Percentiles rank a stretch among this genome's conserved stretches.
Conservation (phyloP, 2,888 invertebrate species). For the Pyrgus malvae region DNA sequence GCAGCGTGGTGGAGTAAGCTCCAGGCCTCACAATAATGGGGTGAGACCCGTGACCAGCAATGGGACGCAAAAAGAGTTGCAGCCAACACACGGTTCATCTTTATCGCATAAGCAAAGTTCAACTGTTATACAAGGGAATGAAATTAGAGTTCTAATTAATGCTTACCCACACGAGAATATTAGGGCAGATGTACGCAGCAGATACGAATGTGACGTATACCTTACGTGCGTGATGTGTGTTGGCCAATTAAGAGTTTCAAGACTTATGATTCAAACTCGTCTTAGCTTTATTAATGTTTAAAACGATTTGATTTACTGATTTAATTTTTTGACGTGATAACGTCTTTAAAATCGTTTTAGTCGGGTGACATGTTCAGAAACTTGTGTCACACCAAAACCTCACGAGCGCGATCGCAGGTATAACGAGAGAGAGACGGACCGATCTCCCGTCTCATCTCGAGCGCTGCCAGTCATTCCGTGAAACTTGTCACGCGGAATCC, state of each 20-base stretch:
- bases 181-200: constrained; percentile 45
- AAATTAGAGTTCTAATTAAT: constrained; percentile 65
- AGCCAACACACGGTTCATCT: constrained; percentile 38
- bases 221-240: constrained; percentile 54
- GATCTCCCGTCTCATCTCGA: too few relatives aligned
- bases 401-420: too few relatives aligned
- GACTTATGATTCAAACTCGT: constrained; percentile 3
- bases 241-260: constrained; percentile 48
- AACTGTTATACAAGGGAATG: constrained; percentile 61
- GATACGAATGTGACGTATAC: constrained; percentile 45
- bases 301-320: too few relatives aligned
- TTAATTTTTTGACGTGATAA: too few relatives aligned
- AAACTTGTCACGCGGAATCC: too few relatives aligned
- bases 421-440: too few relatives aligned
- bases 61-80: neutral
- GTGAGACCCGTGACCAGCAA: neutral
- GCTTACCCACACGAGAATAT: constrained; percentile 54
- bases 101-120: constrained; percentile 53
- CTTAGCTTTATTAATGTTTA: neutral
- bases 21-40: too few relatives aligned
- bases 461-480: too few relatives aligned
- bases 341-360: too few relatives aligned
- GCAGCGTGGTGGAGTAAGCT: too few relatives aligned
- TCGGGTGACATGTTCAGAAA: too few relatives aligned
- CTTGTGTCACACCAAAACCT: too few relatives aligned